A percentile compares a stretch with the other conserved stretches of the same genome.
Conservation (phyloP, 2,888 invertebrate species). For the Torymus texanus region DNA sequence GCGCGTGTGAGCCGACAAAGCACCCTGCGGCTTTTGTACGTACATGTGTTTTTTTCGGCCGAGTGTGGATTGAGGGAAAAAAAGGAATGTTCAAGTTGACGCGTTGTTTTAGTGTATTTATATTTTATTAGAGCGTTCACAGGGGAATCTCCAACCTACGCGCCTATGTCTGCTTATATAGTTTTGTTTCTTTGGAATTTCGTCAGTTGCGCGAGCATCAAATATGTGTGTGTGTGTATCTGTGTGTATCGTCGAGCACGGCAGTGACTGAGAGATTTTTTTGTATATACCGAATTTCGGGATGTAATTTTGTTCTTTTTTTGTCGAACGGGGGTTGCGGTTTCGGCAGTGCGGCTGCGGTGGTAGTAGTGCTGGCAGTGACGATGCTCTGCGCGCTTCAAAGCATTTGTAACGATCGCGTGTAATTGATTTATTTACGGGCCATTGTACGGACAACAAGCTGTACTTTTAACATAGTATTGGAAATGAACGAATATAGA, state of each 20-base stretch:
- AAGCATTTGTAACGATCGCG: slow-evolving; percentile 34
- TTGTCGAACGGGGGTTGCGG: neutral
- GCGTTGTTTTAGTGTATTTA: slow-evolving; percentile 49
- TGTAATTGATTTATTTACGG: slow-evolving; percentile 47
- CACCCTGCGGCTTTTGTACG: slow-evolving; percentile 53
- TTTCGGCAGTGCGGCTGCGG: no score
- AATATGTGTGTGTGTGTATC: neutral
- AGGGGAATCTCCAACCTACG: neutral
- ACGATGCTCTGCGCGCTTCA: neutral
- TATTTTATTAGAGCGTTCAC: slow-evolving; percentile 42
- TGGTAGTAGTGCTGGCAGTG: no score
- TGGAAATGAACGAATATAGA: slow-evolving; percentile 28
- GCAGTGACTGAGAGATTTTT: slow-evolving; percentile 2
- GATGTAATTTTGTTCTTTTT: slow-evolving; percentile 18
- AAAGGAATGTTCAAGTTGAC: slow-evolving; percentile 51
- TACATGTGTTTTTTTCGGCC: slow-evolving; percentile 46
- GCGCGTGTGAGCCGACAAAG: slow-evolving; percentile 30
- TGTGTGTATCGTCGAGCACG: neutral
- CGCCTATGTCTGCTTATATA: neutral
- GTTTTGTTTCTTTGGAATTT: neutral
- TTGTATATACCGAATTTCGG: slow-evolving; percentile 9
- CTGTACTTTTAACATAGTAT: slow-evolving; percentile 32
- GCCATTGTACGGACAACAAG: slow-evolving; percentile 42
- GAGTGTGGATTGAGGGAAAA: neutral
- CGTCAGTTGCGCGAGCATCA: no score